phyloP scores from a whole-genome alignment of 1,140 invertebrate genomes.

The Caenorhabditis inopinata region DNA sequence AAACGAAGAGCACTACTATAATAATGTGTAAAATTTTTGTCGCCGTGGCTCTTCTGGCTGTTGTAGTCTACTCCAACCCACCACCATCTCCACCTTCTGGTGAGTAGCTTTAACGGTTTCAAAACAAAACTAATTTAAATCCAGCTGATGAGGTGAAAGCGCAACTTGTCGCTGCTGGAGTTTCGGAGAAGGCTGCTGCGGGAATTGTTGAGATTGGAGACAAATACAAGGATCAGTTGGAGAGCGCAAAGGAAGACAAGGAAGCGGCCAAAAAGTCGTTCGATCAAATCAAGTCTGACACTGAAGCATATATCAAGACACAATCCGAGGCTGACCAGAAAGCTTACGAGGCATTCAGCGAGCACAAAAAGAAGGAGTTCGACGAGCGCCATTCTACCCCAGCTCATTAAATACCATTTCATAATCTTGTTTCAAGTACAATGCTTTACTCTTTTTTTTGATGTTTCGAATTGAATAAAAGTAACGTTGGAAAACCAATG shows the following conservation, averaged over 20 bases:
- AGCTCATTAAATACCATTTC: background rate
- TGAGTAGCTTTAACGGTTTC: background rate
- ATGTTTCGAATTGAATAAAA: background rate
- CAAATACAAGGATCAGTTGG: slow-evolving; percentile 11
- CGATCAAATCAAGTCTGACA: background rate
- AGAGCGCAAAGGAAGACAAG: background rate
- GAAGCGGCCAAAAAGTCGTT: background rate
- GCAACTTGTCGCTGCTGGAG: background rate
- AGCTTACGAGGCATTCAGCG: background rate
- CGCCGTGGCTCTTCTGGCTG: slow-evolving; percentile 5
- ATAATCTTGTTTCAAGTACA: background rate
- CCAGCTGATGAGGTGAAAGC: background rate
- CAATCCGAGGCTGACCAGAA: background rate
- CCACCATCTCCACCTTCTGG: slow-evolving; percentile 10
- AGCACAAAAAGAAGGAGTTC: background rate
- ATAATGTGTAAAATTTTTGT: slow-evolving; percentile 7
- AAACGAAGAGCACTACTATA: background rate
- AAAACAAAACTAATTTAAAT: too few species aligned
- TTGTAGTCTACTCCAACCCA: background rate
- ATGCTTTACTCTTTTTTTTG: background rate
- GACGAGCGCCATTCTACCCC: background rate
- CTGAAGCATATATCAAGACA: background rate
- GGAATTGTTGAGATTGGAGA: background rate
- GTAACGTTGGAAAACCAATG: background rate
- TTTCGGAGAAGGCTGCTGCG: background rate